A percentile compares a stretch with the other conserved stretches of the same genome.
phyloP scores from a whole-genome alignment of 2,797 vertebrate genomes.

The Spinibarbus caldwelli region DNA sequence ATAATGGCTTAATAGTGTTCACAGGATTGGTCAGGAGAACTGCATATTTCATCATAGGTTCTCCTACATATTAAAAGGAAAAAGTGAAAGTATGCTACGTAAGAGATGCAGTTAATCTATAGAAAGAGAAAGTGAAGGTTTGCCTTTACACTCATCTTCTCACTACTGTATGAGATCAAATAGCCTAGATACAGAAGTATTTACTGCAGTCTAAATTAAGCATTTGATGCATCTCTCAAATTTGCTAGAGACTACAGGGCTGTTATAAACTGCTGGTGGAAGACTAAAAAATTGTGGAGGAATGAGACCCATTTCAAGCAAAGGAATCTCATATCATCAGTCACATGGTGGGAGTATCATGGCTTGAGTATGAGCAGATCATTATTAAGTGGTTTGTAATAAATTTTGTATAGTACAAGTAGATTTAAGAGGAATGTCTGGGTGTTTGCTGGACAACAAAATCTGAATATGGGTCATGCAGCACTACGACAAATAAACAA shows the following conservation, averaged over 20 bases:
- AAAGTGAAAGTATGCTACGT: slow-evolving; percentile 11
- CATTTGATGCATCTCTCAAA: too few species aligned
- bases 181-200: background rate
- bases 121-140: slow-evolving; percentile 35
- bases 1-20: background rate
- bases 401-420: background rate
- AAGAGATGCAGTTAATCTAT: background rate
- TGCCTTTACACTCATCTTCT: background rate
- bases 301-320: background rate
- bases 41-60: background rate
- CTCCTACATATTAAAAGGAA: background rate
- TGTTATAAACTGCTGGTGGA: background rate
- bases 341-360: background rate
- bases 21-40: background rate
- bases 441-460: background rate
- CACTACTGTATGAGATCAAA: background rate
- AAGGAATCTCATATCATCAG: background rate
- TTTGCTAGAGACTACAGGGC: background rate
- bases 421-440: background rate
- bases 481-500: background rate
- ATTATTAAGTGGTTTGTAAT: background rate
- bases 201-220: slow-evolving; percentile 15
- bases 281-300: background rate
- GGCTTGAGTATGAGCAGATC: background rate
- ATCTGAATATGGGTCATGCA: background rate